Evolutionary conservation across 2,797 vertebrate species (phyloP), one percentile per base, ranked within the genome.

Genomic region (Lycodopsis pacificus): DNA sequence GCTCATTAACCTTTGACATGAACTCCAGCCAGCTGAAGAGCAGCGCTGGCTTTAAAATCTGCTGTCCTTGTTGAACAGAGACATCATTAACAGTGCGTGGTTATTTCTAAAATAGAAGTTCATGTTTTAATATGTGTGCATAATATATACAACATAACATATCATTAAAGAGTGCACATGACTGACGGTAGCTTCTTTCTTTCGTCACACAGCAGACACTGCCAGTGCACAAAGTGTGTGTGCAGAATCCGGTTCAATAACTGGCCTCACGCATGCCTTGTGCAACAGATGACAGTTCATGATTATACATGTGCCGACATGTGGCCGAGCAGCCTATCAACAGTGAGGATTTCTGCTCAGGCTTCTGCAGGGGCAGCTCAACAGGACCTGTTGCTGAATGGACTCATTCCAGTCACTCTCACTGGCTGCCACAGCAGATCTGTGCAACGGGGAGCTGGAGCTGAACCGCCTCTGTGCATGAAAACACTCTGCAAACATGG

Each of bases 1-100:
- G 56, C 85, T 85, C 79, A 86, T 93, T 92, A 90, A 94, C 93
- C 93, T 92, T 77, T 93, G 91, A 91, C 91, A 82, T 78, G 79
- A 86, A 83, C 89, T 65, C 67, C 58, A 13, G 65, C 63, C 3
- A 32, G 71, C 62, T 40, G 25, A 65, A 65, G 74, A 76, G 38
- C 71, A 62, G 44, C 38, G 53, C 40, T n/a, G 9, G 34, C 74
- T 77, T 71, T 56, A 38, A 78, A 80, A 76, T 77, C 76, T 71
- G 73, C 58, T 53, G 70, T 68, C 73, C 58, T 58, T 58, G 25
- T 51, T 77, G 4, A 62, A 56, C 30, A 64, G 25, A 74, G 44
- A 69, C 64, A 70, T 44, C 20, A 40, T 19, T 25, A 42, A 58
- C 19, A 48, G 59, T 53, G 34, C 1, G 3, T 25, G 22, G 19